Evolutionary conservation across 2,113 vertebrate genomes (phyloP), one percentile per base, ranked within the genome.

Genomic region (Syngnathoides biaculeatus): DNA sequence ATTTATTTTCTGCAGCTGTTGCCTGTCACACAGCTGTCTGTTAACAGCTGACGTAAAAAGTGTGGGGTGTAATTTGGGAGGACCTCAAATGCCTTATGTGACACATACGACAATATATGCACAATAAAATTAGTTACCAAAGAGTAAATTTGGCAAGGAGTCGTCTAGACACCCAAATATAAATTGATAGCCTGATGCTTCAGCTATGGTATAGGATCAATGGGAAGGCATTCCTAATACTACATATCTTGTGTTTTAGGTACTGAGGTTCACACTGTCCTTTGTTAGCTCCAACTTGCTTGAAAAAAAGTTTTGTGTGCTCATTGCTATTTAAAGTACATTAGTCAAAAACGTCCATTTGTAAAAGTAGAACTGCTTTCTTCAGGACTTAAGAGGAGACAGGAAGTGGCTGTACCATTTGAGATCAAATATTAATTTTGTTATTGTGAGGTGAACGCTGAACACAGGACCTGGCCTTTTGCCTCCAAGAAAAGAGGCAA

Each of bases 351-450:
- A 56, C 42, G 67, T 71, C 74, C 64, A 6, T 20, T 66, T 65
- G 60, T 42, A 64, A 73, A 68, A 63, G 72, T 68, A 80, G 77
- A 75, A 65, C 69, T 65, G 64, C 76, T 87, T 77, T 84, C 74
- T 81, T 62, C 48, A 42, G 74, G 77, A 71, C 66, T 39, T 71
- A 65, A 75, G 70, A 53, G 69, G 74, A 74, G 68, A 79, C 74
- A 81, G 73, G 83, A 86, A 84, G 77, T 67, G 64, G 64, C 66
- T 74, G 62, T 56, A 67, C 68, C 71, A 61, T 71, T 67, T 38
- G 63, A 14, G 79, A 85, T 85, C 69, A 90, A 90, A 90, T 90
- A 90, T 89, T 89, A 3, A 89, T 89, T 79, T 79, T 79, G 84
- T 87, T 76, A 73, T 90, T 84, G 82, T 82, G 69, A 69, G 69